Evolutionary conservation across 2,888 invertebrate species (phyloP).

Genomic region (Plusia festucae): DNA sequence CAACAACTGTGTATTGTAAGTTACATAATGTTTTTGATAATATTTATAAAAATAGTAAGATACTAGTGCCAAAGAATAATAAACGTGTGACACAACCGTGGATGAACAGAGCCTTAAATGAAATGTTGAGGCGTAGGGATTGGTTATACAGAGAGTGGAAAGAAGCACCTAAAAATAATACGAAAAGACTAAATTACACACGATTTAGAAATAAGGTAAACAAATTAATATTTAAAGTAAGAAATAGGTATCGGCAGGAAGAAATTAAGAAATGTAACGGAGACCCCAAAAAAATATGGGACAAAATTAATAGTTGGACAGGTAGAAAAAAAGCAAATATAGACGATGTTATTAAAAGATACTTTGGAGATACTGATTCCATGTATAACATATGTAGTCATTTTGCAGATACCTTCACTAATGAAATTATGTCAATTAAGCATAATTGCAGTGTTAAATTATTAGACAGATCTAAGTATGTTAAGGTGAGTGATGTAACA

Average conservation of each 20-base stretch:
- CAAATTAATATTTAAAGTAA: conserved; percentile 12
- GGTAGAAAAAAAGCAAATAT: conserved; percentile 18
- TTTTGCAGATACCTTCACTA: too few species aligned
- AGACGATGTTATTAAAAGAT: conserved; percentile 14
- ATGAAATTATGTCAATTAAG: too few species aligned
- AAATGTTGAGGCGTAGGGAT: conserved; percentile 15
- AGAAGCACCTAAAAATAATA: conserved; percentile 3
- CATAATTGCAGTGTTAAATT: too few species aligned
- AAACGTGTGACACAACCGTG: conserved; percentile 1
- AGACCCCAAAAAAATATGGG: conserved; percentile 13
- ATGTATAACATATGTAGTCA: too few species aligned
- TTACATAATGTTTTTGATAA: conserved; percentile 6
- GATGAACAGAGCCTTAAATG: neutral
- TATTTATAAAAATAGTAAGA: conserved; percentile 12
- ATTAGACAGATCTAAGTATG: too few species aligned
- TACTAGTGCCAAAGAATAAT: neutral
- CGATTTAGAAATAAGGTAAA: conserved; percentile 14
- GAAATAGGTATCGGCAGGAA: neutral
- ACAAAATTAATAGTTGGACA: conserved; percentile 18
- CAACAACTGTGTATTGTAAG: conserved; percentile 2
- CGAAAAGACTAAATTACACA: conserved; percentile 9
- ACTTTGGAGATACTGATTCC: too few species aligned
- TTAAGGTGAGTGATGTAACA: too few species aligned
- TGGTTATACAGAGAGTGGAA: conserved; percentile 12
- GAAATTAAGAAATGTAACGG: conserved; percentile 3